phyloP scores from a whole-genome alignment of 2,888 invertebrate species.

The Scaptomyza flava region DNA sequence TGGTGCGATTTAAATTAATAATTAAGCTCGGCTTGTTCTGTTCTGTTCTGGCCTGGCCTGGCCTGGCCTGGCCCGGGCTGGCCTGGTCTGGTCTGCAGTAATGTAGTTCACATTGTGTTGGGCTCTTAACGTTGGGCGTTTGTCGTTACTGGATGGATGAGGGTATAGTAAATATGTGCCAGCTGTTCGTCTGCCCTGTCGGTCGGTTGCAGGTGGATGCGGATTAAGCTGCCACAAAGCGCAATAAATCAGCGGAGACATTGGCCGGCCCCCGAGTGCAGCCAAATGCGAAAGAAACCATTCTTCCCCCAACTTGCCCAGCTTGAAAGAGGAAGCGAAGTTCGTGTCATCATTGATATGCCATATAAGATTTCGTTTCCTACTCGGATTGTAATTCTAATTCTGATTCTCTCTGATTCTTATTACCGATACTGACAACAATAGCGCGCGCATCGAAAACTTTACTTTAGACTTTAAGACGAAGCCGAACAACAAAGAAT shows the following conservation, averaged over 20 bases:
- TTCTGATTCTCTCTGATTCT: slow-evolving; percentile 18
- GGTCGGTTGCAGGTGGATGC: slow-evolving; percentile 49
- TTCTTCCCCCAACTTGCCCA: not conserved
- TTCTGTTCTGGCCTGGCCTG: not conserved
- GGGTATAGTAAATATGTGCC: slow-evolving; percentile 18
- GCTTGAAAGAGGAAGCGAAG: slow-evolving; percentile 20
- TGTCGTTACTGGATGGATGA: slow-evolving; percentile 16
- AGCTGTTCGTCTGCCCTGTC: slow-evolving; percentile 29
- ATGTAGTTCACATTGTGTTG: not conserved
- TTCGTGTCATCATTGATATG: slow-evolving; percentile 60
- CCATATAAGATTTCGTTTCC: slow-evolving; percentile 36
- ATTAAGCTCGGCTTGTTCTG: slow-evolving; percentile 54
- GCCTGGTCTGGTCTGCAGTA: slow-evolving; percentile 7
- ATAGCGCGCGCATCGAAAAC: not conserved
- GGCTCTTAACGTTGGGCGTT: slow-evolving; percentile 11
- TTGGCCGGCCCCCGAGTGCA: slow-evolving; percentile 50
- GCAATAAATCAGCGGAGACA: slow-evolving; percentile 73
- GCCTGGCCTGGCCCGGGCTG: slow-evolving; percentile 9
- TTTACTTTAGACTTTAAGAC: not conserved
- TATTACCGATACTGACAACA: slow-evolving; percentile 21
- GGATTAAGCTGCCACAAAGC: slow-evolving; percentile 47
- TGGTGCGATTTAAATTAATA: slow-evolving; percentile 80
- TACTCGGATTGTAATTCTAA: slow-evolving; percentile 1
- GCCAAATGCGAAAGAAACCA: slow-evolving; percentile 59
- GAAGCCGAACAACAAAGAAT: not conserved